Evolutionary conservation across 1,140 invertebrate species (phyloP).

Genomic region (Drosophila albomicans): DNA sequence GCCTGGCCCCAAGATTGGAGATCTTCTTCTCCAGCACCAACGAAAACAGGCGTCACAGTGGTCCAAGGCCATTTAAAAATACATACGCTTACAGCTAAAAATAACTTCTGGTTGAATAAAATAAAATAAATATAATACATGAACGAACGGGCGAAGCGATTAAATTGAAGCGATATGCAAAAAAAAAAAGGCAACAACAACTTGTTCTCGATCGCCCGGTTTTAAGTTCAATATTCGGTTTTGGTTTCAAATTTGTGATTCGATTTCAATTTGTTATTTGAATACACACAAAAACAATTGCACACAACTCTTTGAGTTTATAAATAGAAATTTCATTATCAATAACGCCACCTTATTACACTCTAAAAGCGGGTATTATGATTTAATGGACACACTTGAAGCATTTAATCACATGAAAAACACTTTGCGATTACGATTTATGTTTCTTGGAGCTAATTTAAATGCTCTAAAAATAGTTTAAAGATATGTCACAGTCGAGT

Average conservation of each 20-base stretch:
- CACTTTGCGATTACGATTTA: no score
- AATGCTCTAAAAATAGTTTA: no score
- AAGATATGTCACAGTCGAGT: no score
- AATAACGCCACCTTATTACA: conserved; percentile 14
- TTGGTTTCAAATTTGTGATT: background rate
- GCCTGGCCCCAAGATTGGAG: background rate
- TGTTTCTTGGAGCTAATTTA: no score
- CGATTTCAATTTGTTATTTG: background rate
- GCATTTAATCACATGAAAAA: background rate
- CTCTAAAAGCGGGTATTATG: background rate
- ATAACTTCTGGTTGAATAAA: conserved; percentile 51
- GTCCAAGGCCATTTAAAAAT: conserved; percentile 83
- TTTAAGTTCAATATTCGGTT: background rate
- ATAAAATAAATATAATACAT: conserved; percentile 14
- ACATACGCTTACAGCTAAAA: conserved; percentile 65
- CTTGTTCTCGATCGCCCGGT: conserved; percentile 17
- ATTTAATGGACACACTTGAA: no score
- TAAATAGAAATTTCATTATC: conserved; percentile 58
- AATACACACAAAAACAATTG: background rate
- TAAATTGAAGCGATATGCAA: conserved; percentile 39
- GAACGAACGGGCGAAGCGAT: conserved; percentile 24
- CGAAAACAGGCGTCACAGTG: conserved; percentile 10
- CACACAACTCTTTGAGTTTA: background rate
- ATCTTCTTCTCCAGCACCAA: conserved; percentile 19
- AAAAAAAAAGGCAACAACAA: conserved; percentile 32